Evolutionary conservation across 2,113 vertebrate species (phyloP).

Genomic region (Gasterosteus nipponicus): DNA sequence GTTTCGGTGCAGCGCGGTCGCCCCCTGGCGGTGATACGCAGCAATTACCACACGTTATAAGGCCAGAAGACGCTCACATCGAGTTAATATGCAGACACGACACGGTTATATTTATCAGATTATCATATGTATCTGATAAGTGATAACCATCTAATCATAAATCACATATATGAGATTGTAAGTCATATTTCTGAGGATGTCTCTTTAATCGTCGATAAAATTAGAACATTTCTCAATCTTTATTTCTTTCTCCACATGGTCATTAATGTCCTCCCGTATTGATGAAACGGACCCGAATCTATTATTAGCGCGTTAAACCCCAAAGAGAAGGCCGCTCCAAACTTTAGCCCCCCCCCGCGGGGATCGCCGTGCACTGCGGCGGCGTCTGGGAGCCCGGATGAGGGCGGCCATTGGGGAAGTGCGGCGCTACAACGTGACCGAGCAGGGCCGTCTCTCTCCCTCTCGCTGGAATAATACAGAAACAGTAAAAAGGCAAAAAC

Average conservation of each 20-base stretch:
- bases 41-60: background rate
- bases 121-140: too few species aligned
- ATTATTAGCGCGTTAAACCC: too few species aligned
- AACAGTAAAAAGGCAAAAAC: conserved; percentile 59
- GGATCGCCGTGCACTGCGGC: conserved; percentile 58
- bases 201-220: too few species aligned
- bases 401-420: conserved; percentile 74
- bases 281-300: too few species aligned
- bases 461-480: conserved; percentile 71
- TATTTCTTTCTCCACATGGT: too few species aligned
- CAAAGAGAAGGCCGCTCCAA: background rate
- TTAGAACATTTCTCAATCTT: too few species aligned
- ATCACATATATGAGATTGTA: too few species aligned
- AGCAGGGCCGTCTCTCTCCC: conserved; percentile 24
- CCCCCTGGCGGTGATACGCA: conserved; percentile 41
- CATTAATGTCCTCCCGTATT: too few species aligned
- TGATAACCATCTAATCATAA: too few species aligned
- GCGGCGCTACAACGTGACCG: conserved; percentile 43
- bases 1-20: conserved; percentile 20
- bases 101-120: too few species aligned
- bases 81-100: background rate
- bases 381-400: conserved; percentile 77
- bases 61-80: background rate
- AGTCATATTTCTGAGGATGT: too few species aligned
- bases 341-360: conserved; percentile 56